Conservation (phyloP, 2,888 invertebrate genomes). For the Hemithea aestivaria region DNA sequence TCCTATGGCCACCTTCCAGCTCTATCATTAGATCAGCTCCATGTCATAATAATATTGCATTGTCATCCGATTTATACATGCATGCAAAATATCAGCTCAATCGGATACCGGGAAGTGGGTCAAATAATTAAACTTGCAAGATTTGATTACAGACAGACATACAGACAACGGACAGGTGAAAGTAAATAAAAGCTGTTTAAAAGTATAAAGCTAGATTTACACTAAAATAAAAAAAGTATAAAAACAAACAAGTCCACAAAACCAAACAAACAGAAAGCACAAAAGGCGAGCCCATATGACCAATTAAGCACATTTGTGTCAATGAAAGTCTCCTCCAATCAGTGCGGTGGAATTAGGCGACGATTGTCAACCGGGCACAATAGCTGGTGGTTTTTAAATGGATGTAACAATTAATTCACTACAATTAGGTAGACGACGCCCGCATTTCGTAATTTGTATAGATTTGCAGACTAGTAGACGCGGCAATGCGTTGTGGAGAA, state of each 20-base stretch:
- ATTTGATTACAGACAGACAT: too few species aligned
- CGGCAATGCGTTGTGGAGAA: slow-evolving; percentile 4
- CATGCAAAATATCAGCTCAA: too few species aligned
- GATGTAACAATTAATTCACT: slow-evolving; percentile 78
- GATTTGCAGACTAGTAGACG: slow-evolving; percentile 34
- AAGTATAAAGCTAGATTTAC: too few species aligned
- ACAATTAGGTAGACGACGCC: slow-evolving; percentile 74
- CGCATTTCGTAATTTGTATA: slow-evolving; percentile 64
- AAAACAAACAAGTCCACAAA: background rate
- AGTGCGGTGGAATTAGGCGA: slow-evolving; percentile 57
- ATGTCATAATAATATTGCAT: too few species aligned
- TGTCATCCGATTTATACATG: too few species aligned
- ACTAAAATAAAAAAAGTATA: too few species aligned
- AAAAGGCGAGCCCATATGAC: slow-evolving; percentile 42
- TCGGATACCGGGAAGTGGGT: too few species aligned
- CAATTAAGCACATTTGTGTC: slow-evolving; percentile 57
- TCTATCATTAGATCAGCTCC: too few species aligned
- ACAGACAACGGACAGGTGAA: too few species aligned
- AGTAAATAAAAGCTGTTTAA: too few species aligned
- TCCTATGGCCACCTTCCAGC: too few species aligned
- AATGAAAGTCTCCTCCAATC: slow-evolving; percentile 62
- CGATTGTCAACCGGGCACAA: slow-evolving; percentile 64
- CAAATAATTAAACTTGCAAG: too few species aligned
- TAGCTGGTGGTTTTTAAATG: slow-evolving; percentile 75
- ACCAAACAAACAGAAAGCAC: slow-evolving; percentile 13